A percentile compares a stretch with the other conserved stretches of the same genome.
Conservation (phyloP, 2,888 invertebrate genomes). For the Ormia ochracea region DNA sequence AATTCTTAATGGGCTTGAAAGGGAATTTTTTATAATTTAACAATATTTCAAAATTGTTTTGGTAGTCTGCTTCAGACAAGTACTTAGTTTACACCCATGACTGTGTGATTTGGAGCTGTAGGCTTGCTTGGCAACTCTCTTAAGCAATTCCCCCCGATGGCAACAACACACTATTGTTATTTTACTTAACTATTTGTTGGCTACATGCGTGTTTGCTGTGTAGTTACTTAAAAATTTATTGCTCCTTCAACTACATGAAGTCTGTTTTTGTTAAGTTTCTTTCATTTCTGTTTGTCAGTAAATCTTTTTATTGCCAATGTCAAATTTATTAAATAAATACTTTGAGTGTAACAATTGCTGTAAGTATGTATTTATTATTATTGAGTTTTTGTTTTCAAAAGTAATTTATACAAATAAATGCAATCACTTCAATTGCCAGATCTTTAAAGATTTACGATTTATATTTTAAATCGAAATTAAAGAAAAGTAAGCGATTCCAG, state of each 20-base stretch:
- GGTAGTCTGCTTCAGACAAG: too few species aligned
- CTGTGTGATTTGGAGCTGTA: background rate
- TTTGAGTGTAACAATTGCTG: background rate
- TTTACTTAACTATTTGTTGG: background rate
- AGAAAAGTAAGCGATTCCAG: background rate
- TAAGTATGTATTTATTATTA: background rate
- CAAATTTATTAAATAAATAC: constrained; percentile 43
- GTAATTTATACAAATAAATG: background rate
- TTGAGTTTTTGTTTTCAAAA: background rate
- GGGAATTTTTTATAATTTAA: too few species aligned
- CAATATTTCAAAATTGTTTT: too few species aligned
- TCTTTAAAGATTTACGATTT: background rate
- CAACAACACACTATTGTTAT: background rate
- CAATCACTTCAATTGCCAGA: background rate
- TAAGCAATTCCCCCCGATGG: constrained; percentile 16
- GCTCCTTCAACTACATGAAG: background rate
- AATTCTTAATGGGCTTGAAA: too few species aligned
- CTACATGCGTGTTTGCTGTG: background rate
- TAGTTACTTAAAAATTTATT: constrained; percentile 26
- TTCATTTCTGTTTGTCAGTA: background rate
- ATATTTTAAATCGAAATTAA: background rate
- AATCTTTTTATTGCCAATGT: constrained; percentile 43
- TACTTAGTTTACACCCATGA: too few species aligned
- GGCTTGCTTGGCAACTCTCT: background rate
- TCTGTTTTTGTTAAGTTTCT: background rate